Evolutionary conservation across 2,797 vertebrate species (phyloP).

Genomic region (Borostomias antarcticus): DNA sequence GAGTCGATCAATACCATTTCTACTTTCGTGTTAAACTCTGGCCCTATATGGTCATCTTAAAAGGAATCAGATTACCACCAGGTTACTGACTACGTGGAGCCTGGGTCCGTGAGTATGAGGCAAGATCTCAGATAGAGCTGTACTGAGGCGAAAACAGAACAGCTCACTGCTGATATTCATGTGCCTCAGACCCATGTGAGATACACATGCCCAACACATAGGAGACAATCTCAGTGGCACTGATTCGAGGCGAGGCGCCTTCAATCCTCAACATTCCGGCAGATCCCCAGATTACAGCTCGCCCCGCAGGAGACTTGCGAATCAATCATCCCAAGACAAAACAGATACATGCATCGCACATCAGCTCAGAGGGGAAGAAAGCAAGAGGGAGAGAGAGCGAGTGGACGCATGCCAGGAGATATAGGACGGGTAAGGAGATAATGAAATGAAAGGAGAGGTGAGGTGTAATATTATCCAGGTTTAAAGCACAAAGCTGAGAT

Average conservation of each 20-base stretch:
- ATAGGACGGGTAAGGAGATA: slow-evolving; percentile 64
- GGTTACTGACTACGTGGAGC: background rate
- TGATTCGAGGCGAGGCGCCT: slow-evolving; percentile 52
- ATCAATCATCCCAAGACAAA: slow-evolving; percentile 71
- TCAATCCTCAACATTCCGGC: slow-evolving; percentile 58
- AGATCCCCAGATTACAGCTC: slow-evolving; percentile 62
- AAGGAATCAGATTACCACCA: background rate
- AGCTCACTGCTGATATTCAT: slow-evolving; percentile 16
- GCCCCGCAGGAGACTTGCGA: slow-evolving; percentile 60
- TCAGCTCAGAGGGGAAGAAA: slow-evolving; percentile 20
- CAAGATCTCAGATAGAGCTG: slow-evolving; percentile 36
- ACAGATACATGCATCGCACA: slow-evolving; percentile 58
- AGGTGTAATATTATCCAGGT: slow-evolving; percentile 51
- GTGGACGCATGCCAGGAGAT: slow-evolving; percentile 44
- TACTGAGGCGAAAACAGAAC: slow-evolving; percentile 16
- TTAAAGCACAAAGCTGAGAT: slow-evolving; percentile 33
- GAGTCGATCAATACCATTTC: too few species aligned
- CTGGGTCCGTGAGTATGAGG: background rate
- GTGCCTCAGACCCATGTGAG: slow-evolving; percentile 28
- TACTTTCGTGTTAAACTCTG: background rate
- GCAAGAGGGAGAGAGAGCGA: background rate
- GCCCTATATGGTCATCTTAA: background rate
- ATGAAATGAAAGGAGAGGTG: slow-evolving; percentile 61
- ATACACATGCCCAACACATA: slow-evolving; percentile 28
- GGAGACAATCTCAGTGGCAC: slow-evolving; percentile 49